These are phyloP conservation scores for Pipistrellus kuhlii DNA, from an alignment of 2,797 vertebrate genomes.

Conservation along the genomic window DNA sequence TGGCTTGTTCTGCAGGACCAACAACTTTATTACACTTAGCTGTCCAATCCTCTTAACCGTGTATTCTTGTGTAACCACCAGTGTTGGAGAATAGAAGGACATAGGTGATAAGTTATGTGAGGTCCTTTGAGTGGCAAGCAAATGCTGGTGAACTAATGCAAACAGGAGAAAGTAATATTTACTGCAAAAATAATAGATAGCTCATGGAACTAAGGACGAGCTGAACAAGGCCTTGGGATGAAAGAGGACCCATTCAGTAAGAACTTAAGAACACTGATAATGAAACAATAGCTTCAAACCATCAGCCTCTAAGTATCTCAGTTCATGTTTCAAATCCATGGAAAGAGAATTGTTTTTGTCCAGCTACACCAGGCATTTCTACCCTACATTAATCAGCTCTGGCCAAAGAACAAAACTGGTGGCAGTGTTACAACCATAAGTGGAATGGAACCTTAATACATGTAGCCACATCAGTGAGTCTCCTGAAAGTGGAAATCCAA, in stretches of 20 bases:
- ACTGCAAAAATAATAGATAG: not conserved
- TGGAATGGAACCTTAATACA: not conserved
- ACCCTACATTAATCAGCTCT: not conserved
- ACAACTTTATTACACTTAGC: not conserved
- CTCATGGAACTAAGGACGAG: not conserved
- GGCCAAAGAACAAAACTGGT: conserved; percentile 16
- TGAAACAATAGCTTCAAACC: not conserved
- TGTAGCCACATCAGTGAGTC: not conserved
- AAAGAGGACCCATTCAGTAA: not conserved
- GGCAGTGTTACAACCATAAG: not conserved
- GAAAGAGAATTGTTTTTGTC: conserved; percentile 33
- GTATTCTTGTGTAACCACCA: not conserved
- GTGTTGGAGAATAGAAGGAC: not conserved
- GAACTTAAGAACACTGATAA: not conserved
- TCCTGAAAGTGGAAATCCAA: not conserved
- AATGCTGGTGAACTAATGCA: not conserved
- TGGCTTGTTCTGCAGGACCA: not conserved
- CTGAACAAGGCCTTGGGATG: not conserved
- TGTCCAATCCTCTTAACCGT: not conserved
- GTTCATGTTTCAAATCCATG: conserved; percentile 24
- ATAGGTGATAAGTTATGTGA: not conserved
- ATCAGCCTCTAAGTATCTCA: conserved; percentile 5
- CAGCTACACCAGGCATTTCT: not conserved
- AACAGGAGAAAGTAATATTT: not conserved
- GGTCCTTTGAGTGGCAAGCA: not conserved